Base-by-base conservation (phyloP, 2,113 vertebrate species). In the Cyanoliseus patagonus region DNA sequence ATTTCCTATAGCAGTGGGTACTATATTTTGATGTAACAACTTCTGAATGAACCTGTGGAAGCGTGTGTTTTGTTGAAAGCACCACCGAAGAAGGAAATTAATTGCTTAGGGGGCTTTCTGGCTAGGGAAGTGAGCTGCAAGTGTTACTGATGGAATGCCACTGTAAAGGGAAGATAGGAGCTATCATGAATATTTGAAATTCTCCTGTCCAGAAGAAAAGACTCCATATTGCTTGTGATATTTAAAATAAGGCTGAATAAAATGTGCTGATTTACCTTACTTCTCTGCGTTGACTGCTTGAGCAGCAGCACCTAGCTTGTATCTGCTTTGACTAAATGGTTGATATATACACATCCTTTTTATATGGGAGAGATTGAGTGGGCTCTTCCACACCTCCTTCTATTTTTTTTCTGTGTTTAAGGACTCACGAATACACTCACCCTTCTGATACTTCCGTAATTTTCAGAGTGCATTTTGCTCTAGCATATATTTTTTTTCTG, bases 41-140 rank as follows among this genome's bases (percentile, higher is more conserved):
- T 86, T 96, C 61, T 91, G 86, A 94, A 91, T 94, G 73, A 81
- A 88, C 49, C 68, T 68, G 20, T 70, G 20, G 52, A 49, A 81
- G 46, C 30, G 13, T 76, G 33, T 9, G 39, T 82, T 91, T 70
- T 55, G 14, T 84, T 87, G 87, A 87, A 91, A 78, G 31, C 47
- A 53, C 19, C 37, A n/a, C 35, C 33, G 41, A 92, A 75, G 49
- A 63, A 64, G 17, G 11, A 61, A 79, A 72, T 51, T 18, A 75
- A 25, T 82, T 89, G 62, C 47, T 55, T 46, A 25, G 33, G 27
- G 77, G 30, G 12, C 37, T 93, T 88, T 15, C 57, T 79, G 41
- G 27, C 33, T 79, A 41, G 7, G 64, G 33, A 41, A 91, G 9
- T 52, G 82, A 86, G 23, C 73, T 82, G 55, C 55, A 66, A 24